A percentile compares a stretch with the other conserved stretches of the same genome.
Evolutionary conservation across 2,888 invertebrate genomes (phyloP).

Genomic region (Callimorpha dominula): DNA sequence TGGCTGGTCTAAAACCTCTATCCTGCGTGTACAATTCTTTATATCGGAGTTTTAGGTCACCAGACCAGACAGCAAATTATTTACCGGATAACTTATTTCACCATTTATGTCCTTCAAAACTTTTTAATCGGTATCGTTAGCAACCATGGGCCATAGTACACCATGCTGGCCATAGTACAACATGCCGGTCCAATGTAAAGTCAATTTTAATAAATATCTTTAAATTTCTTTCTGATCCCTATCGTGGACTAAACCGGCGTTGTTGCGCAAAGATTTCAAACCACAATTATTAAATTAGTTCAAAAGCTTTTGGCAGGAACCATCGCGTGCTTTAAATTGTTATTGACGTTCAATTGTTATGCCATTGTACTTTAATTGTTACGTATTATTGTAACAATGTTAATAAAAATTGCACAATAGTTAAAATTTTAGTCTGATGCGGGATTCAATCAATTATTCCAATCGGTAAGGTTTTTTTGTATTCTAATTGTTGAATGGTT

Average conservation of each 20-base stretch:
- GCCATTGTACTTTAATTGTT: constrained; percentile 48
- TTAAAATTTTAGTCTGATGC: constrained; percentile 42
- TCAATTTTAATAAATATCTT: background rate
- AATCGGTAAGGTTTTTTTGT: background rate
- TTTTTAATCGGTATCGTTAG: no score
- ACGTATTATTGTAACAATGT: constrained; percentile 26
- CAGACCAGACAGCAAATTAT: no score
- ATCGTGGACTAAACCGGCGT: constrained; percentile 34
- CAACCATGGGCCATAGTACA: no score
- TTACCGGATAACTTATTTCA: no score
- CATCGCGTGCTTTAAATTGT: constrained; percentile 65
- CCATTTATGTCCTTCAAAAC: no score
- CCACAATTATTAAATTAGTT: constrained; percentile 72
- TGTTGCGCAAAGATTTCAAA: no score
- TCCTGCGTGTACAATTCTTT: background rate
- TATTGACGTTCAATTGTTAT: constrained; percentile 73
- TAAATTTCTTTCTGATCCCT: constrained; percentile 5
- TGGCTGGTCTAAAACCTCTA: background rate
- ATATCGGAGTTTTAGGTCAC: background rate
- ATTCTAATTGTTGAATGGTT: no score
- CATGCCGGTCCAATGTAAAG: no score
- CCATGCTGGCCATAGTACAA: no score
- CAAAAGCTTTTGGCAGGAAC: constrained; percentile 60
- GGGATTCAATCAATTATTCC: constrained; percentile 26
- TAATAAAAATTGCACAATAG: constrained; percentile 32